Conservation (phyloP, 2,888 invertebrate genomes). For the Macrophya annulata region DNA sequence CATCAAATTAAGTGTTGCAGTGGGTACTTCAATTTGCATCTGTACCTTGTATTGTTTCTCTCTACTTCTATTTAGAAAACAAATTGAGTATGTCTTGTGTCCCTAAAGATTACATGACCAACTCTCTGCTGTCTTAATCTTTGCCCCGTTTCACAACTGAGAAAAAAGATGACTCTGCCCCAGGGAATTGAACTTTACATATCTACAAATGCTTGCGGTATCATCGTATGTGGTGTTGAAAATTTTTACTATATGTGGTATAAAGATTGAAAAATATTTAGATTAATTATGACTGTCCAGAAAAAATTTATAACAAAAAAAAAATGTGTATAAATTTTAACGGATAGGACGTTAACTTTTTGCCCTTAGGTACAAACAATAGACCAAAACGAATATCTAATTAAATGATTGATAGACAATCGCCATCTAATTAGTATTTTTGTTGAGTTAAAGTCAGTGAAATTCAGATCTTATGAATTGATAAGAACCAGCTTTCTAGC, state of each 20-base stretch:
- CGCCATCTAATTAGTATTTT: too few species aligned
- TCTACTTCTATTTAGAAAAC: background rate
- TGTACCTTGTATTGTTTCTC: background rate
- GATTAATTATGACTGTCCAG: background rate
- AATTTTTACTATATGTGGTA: constrained; percentile 29
- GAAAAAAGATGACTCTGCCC: background rate
- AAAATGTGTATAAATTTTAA: background rate
- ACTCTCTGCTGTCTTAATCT: background rate
- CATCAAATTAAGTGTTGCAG: too few species aligned
- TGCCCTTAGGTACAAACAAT: too few species aligned
- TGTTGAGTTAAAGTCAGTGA: too few species aligned
- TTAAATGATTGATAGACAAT: too few species aligned
- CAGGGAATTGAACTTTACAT: background rate
- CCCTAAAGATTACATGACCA: background rate
- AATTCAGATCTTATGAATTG: too few species aligned
- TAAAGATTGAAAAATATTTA: background rate
- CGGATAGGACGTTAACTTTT: too few species aligned
- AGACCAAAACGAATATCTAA: too few species aligned
- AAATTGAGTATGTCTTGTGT: background rate
- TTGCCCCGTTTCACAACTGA: background rate
- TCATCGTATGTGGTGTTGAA: background rate
- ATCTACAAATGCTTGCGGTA: background rate
- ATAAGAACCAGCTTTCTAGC: too few species aligned
- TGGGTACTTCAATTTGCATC: too few species aligned
- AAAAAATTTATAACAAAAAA: background rate